A percentile compares a stretch with the other conserved stretches of the same genome.
Evolutionary conservation across 2,888 invertebrate genomes (phyloP).

Genomic region (Buathra laborator): DNA sequence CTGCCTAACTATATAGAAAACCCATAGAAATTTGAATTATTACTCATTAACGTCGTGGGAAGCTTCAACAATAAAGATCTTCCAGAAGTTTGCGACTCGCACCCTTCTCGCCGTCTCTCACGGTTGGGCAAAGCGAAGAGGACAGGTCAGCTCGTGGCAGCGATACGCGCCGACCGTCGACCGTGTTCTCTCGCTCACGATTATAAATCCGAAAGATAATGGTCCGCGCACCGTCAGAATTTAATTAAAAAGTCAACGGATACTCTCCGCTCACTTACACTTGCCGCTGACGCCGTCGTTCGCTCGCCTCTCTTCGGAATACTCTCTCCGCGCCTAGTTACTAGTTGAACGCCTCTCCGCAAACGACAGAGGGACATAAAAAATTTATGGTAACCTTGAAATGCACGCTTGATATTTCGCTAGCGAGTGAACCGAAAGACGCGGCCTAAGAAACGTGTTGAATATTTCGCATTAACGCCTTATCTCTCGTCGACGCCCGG

Average conservation of each 20-base stretch:
- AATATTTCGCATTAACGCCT: neutral
- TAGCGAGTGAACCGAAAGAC: neutral
- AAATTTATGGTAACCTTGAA: constrained; percentile 23
- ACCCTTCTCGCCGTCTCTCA: neutral
- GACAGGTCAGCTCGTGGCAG: constrained; percentile 6
- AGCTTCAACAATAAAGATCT: constrained; percentile 73
- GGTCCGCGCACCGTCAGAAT: constrained; percentile 74
- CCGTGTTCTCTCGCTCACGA: constrained; percentile 70
- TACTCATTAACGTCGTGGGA: constrained; percentile 73
- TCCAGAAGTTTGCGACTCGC: constrained; percentile 45
- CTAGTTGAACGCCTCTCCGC: constrained; percentile 4
- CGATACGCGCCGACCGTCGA: constrained; percentile 27
- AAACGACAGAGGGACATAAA: constrained; percentile 31
- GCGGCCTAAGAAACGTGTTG: neutral
- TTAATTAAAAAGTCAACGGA: constrained; percentile 79
- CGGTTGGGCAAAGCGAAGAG: constrained; percentile 9
- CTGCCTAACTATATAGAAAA: neutral
- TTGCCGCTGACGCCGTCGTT: constrained; percentile 65
- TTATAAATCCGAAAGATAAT: constrained; percentile 82
- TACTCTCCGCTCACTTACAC: constrained; percentile 68
- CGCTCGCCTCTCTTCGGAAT: constrained; percentile 13
- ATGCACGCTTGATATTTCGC: neutral
- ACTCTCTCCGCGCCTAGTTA: constrained; percentile 8
- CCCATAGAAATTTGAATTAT: constrained; percentile 75
- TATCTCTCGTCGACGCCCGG: neutral